Percentiles rank a stretch among this genome's conserved stretches.
phyloP scores from a whole-genome alignment of 2,888 invertebrate genomes.

The Drosophila maculinotata region DNA sequence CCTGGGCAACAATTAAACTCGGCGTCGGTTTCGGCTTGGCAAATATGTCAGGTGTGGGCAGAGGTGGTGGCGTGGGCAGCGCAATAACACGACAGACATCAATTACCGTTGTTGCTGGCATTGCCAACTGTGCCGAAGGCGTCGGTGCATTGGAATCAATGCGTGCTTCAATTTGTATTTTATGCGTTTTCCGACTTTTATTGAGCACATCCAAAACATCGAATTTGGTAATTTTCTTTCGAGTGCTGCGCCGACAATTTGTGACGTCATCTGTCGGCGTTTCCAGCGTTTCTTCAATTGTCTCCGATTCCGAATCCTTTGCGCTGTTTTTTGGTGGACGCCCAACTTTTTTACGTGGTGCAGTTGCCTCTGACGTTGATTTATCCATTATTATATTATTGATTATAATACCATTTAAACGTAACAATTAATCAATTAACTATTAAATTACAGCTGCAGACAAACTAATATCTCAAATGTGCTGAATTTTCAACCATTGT shows the following conservation, averaged over 20 bases:
- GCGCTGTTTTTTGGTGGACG: conserved; percentile 41
- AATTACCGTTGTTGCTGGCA: background rate
- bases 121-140: conserved; percentile 14
- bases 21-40: conserved; percentile 69
- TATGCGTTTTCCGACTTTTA: conserved; percentile 82
- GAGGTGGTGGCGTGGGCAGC: conserved; percentile 8
- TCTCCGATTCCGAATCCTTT: conserved; percentile 16
- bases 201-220: conserved; percentile 84
- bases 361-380: conserved; percentile 15
- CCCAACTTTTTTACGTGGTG: conserved; percentile 37
- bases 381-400: too few relatives aligned
- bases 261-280: conserved; percentile 18
- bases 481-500: conserved; percentile 26
- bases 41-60: conserved; percentile 41
- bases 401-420: background rate
- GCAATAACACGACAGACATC: conserved; percentile 23
- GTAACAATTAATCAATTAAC: background rate
- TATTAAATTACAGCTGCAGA: too few relatives aligned
- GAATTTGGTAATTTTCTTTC: conserved; percentile 84
- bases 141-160: conserved; percentile 81
- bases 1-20: conserved; percentile 81
- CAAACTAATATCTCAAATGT: conserved; percentile 22
- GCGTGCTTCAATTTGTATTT: conserved; percentile 84
- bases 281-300: conserved; percentile 17
- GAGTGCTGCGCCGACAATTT: conserved; percentile 82